Percentiles rank a stretch among this genome's conserved stretches.
phyloP scores from a whole-genome alignment of 1,140 invertebrate species.

The Drosophila bocki region DNA sequence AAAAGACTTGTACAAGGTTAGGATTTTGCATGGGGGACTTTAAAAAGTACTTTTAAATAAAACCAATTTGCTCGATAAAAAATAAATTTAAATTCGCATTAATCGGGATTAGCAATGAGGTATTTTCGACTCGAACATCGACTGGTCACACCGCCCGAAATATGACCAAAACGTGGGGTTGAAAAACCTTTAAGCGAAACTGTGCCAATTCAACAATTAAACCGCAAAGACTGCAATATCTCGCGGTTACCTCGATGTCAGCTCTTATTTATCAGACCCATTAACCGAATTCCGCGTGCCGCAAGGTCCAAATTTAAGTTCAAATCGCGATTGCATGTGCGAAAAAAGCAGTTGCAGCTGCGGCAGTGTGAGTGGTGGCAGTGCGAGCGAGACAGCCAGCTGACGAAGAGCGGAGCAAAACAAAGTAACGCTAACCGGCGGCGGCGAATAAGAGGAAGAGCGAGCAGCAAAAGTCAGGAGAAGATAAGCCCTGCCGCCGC shows the following conservation, averaged over 20 bases:
- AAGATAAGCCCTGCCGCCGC: slow-evolving; percentile 52
- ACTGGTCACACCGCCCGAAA: slow-evolving; percentile 23
- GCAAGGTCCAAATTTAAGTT: slow-evolving; percentile 6
- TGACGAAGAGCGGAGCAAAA: slow-evolving; percentile 41
- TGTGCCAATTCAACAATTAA: slow-evolving; percentile 37
- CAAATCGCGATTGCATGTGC: slow-evolving; percentile 40
- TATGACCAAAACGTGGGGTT: slow-evolving; percentile 48
- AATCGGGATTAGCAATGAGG: too few species aligned
- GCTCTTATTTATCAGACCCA: slow-evolving; percentile 17
- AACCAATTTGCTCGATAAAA: background rate
- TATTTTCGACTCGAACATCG: too few species aligned
- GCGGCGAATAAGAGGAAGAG: slow-evolving; percentile 36
- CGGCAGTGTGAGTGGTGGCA: slow-evolving; percentile 11
- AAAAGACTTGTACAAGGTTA: background rate
- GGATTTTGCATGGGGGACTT: background rate
- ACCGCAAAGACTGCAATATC: slow-evolving; percentile 34
- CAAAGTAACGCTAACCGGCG: slow-evolving; percentile 60
- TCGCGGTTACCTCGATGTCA: slow-evolving; percentile 16
- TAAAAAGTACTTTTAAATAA: background rate
- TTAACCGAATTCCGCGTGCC: slow-evolving; percentile 12
- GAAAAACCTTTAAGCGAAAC: slow-evolving; percentile 31
- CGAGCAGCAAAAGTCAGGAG: slow-evolving; percentile 7
- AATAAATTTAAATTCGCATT: background rate
- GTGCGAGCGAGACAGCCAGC: slow-evolving; percentile 60
- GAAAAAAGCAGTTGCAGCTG: slow-evolving; percentile 17